Conservation (phyloP, 2,113 vertebrate genomes). For the Polypterus bichir region DNA sequence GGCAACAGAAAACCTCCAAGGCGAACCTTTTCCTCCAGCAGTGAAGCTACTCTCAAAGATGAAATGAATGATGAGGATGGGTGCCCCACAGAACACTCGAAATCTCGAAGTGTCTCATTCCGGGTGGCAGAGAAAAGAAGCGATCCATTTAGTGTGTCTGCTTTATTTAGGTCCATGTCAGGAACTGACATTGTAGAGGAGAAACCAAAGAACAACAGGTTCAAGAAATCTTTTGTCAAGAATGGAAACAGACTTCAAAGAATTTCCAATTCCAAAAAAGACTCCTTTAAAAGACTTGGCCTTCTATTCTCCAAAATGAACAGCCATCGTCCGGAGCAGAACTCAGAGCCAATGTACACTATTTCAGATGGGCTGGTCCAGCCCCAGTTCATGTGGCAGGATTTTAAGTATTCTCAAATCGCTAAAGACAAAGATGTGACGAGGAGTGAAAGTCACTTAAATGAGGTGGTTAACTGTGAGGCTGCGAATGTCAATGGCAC, state of each 20-base stretch:
- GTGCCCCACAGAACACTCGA: constrained; percentile 42
- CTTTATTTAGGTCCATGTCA: constrained; percentile 74
- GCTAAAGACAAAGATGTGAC: constrained; percentile 59
- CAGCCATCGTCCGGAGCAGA: constrained; percentile 57
- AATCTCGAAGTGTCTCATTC: constrained; percentile 57
- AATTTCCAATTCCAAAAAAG: constrained; percentile 59
- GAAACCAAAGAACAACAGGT: constrained; percentile 78
- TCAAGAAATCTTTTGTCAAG: constrained; percentile 60
- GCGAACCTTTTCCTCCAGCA: constrained; percentile 78
- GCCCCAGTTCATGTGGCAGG: constrained; percentile 73
- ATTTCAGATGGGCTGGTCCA: constrained; percentile 81
- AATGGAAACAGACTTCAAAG: constrained; percentile 64
- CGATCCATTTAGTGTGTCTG: constrained; percentile 57
- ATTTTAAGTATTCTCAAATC: constrained; percentile 65
- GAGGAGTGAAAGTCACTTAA: constrained; percentile 75
- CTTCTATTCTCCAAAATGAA: constrained; percentile 84
- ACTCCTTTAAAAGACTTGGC: constrained; percentile 81
- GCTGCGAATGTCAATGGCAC: constrained; percentile 49
- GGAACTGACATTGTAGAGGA: constrained; percentile 54
- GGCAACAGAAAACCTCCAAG: constrained; percentile 81
- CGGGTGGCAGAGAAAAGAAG: constrained; percentile 48
- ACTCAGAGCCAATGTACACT: constrained; percentile 64
- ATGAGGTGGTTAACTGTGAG: constrained; percentile 65
- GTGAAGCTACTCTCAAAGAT: constrained; percentile 68
- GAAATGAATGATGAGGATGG: constrained; percentile 58